Conservation (phyloP, 1,140 invertebrate species). For the Metopolophium dirhodum region DNA sequence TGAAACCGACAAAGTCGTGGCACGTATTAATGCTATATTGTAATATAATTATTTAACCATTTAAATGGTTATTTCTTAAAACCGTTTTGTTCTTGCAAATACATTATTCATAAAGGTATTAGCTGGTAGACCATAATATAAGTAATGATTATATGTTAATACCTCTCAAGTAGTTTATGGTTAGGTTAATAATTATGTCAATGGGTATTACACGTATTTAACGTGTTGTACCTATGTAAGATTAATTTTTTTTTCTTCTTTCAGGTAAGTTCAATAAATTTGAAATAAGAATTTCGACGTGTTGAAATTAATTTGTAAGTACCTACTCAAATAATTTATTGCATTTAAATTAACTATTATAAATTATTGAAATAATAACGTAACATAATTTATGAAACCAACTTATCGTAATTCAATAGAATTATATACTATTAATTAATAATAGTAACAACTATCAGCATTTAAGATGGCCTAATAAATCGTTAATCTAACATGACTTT, state of each 20-base stretch:
- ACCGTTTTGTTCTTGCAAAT: not conserved
- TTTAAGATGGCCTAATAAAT: not conserved
- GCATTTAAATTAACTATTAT: not conserved
- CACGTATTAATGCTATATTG: not conserved
- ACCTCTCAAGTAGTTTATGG: not conserved
- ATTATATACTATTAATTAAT: not conserved
- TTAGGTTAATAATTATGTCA: not conserved
- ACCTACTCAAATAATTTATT: not conserved
- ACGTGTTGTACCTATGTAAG: not conserved
- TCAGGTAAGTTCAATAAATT: not conserved
- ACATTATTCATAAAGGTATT: not conserved
- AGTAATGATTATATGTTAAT: not conserved
- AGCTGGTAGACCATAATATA: not conserved
- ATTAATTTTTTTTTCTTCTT: not conserved
- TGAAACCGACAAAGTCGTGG: not conserved
- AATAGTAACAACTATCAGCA: not conserved
- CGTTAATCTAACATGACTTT: not conserved
- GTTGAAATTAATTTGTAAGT: not conserved
- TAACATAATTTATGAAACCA: not conserved
- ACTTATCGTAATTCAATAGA: not conserved
- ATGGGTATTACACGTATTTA: not conserved
- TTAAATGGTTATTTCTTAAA: conserved; percentile 9
- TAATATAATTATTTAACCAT: not conserved
- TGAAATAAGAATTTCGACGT: not conserved
- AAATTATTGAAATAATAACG: not conserved